Percentiles rank a stretch among this genome's conserved stretches.
Conservation (phyloP, 2,888 invertebrate genomes). For the Herminia tarsipennalis region DNA sequence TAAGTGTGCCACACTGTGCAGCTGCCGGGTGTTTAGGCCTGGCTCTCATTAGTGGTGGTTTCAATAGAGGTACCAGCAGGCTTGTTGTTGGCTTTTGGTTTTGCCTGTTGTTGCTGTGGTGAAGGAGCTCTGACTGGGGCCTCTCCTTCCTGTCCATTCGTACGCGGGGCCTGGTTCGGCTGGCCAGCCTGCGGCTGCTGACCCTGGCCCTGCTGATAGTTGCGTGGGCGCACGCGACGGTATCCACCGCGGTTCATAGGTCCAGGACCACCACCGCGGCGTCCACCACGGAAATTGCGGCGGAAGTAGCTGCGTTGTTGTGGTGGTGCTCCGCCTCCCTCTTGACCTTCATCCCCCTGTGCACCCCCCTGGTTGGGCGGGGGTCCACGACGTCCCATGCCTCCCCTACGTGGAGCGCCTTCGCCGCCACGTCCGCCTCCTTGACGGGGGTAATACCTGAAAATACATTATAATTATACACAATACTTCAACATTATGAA, state of each 20-base stretch:
- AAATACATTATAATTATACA: conserved; percentile 8
- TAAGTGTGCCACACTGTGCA: conserved; percentile 61
- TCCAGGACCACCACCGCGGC: conserved; percentile 79
- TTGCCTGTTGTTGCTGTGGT: conserved; percentile 63
- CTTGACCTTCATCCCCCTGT: conserved; percentile 78
- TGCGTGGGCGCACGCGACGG: conserved; percentile 73
- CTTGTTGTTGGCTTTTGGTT: conserved; percentile 67
- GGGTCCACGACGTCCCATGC: conserved; percentile 86
- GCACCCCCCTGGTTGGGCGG: conserved; percentile 75
- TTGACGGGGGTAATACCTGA: conserved; percentile 81
- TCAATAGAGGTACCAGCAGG: conserved; percentile 74
- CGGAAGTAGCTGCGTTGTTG: conserved; percentile 88
- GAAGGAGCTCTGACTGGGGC: conserved; percentile 52
- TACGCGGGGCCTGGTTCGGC: conserved; percentile 53
- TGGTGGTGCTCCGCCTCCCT: conserved; percentile 71
- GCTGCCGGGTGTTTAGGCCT: conserved; percentile 68
- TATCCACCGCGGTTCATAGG: conserved; percentile 77
- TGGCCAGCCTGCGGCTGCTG: conserved; percentile 30
- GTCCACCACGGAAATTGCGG: conserved; percentile 90
- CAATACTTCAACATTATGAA: background rate
- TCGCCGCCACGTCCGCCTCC: conserved; percentile 82
- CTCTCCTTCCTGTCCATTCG: conserved; percentile 69
- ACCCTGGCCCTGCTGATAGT: conserved; percentile 60
- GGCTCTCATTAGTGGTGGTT: conserved; percentile 81
- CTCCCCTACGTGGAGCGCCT: conserved; percentile 86